These are phyloP conservation scores for Arge pagana DNA, from an alignment of 2,888 invertebrate species.

Conservation along the genomic window DNA sequence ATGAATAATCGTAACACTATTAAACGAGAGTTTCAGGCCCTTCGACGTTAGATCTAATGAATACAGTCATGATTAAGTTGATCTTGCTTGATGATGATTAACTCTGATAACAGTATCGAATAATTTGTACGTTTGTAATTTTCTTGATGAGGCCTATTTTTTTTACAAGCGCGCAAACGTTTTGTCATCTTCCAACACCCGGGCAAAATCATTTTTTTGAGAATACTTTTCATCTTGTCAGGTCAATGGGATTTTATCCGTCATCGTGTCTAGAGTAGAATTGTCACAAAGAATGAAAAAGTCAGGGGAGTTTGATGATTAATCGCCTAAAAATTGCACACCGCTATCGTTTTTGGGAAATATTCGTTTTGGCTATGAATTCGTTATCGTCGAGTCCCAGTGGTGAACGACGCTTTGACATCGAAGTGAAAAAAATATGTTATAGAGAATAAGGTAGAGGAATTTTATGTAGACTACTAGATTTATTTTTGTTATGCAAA, in stretches of 20 bases:
- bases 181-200: too few relatives aligned
- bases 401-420: background rate
- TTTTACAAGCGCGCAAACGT: too few relatives aligned
- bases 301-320: too few relatives aligned
- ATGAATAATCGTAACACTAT: background rate
- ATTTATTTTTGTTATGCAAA: constrained; percentile 21
- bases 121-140: background rate
- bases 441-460: constrained; percentile 4
- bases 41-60: constrained; percentile 1
- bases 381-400: too few relatives aligned
- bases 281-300: too few relatives aligned
- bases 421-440: background rate
- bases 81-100: background rate
- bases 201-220: too few relatives aligned
- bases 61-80: constrained; percentile 3
- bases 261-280: too few relatives aligned
- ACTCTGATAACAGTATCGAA: background rate
- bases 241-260: too few relatives aligned
- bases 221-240: too few relatives aligned
- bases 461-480: constrained; percentile 14
- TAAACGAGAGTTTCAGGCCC: background rate
- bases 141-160: background rate
- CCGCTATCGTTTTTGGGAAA: too few relatives aligned
- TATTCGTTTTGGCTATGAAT: too few relatives aligned
- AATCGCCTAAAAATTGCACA: too few relatives aligned